A percentile compares a stretch with the other conserved stretches of the same genome.
Evolutionary conservation across 2,113 vertebrate genomes (phyloP).

Genomic region (Colistium nudipinnis): DNA sequence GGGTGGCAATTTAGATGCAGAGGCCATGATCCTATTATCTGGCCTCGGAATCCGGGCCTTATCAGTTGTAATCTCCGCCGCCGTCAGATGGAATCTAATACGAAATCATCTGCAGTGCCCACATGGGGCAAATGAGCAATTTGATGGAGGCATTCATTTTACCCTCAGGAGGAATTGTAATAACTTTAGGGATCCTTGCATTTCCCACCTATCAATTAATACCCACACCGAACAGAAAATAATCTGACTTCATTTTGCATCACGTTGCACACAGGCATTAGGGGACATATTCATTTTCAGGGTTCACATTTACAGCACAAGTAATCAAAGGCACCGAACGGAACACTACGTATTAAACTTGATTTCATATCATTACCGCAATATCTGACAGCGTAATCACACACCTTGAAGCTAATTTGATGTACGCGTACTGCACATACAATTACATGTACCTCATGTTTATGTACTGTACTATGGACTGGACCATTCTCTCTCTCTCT

Average conservation of each 20-base stretch:
- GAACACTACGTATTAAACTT: neutral
- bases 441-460: constrained; percentile 7
- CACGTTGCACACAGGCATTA: neutral
- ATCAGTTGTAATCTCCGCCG: constrained; percentile 24
- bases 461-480: neutral
- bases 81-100: neutral
- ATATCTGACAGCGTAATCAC: constrained; percentile 11
- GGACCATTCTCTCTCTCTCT: constrained; percentile 12
- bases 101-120: constrained; percentile 12
- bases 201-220: neutral
- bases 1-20: constrained; percentile 37
- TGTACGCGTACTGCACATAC: too few relatives aligned
- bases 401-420: too few relatives aligned
- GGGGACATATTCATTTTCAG: neutral
- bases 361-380: constrained; percentile 10
- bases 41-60: constrained; percentile 12
- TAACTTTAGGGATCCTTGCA: neutral
- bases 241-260: constrained; percentile 7
- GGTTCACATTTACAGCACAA: neutral
- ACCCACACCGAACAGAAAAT: neutral
- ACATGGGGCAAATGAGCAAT: neutral
- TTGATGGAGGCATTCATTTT: neutral
- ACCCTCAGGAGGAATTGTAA: neutral
- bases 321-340: constrained; percentile 1
- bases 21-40: neutral